Base-by-base conservation (phyloP, 2,113 vertebrate genomes). In the Colius striatus region DNA sequence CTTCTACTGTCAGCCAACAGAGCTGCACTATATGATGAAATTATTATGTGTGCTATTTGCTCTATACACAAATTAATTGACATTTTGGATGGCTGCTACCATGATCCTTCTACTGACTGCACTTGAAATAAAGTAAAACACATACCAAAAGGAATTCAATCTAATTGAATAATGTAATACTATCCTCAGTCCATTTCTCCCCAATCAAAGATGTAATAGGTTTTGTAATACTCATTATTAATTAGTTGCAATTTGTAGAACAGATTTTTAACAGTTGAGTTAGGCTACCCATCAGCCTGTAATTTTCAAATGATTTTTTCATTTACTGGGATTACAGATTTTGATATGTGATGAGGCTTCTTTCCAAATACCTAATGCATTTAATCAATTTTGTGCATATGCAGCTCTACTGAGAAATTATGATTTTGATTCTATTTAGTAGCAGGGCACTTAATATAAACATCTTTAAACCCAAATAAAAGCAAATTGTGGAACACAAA, bases 41-140 rank as follows among this genome's bases (percentile, higher is more conserved):
- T 95, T 76, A 93, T 87, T 81, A 54, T 72, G 77, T 75, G 81
- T 93, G 94, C 92, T 95, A 89, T 97, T 94, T 90, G 75, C 87
- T 90, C 82, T 95, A 67, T 84, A 95, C 90, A 97, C 94, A 97
- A 87, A 96, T 95, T 95, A 95, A 84, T 58, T 96, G 95, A 95
- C 87, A 96, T 97, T 96, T 96, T 89, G 95, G 92, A 87, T 92
- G 74, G 88, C 78, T 91, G 57, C 41, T 92, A 68, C 83, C 79
- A 86, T 72, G 90, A 97, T 88, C 91, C 45, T 92, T 96, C 96
- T 92, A 94, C 53, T 90, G 82, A 82, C 83, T 90, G 67, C 88
- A 94, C 53, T 95, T 50, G 75, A 96, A 93, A 96, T 83, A 87
- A 71, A 96, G 73, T 95, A 87, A 97, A 96, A 96, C 58, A 90